These are phyloP conservation scores for Ceyx erithaca DNA, from an alignment of 2,797 vertebrate species.

Conservation along the genomic window DNA sequence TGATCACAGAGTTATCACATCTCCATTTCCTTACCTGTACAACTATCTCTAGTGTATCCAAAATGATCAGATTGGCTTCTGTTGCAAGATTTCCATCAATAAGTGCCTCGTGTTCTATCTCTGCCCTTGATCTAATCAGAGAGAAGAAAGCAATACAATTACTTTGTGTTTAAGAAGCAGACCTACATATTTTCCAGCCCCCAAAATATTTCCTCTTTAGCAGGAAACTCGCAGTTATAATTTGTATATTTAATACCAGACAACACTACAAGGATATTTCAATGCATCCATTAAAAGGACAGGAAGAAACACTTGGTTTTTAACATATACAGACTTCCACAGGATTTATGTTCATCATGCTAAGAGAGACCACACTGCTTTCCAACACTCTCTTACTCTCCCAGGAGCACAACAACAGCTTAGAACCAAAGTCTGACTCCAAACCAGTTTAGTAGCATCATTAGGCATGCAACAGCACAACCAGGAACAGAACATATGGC, in stretches of 20 bases:
- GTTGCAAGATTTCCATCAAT: constrained; percentile 98
- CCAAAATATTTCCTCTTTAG: neutral
- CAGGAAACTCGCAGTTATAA: neutral
- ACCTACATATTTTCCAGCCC: neutral
- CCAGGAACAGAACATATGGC: neutral
- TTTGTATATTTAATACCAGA: neutral
- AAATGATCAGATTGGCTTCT: constrained; percentile 95
- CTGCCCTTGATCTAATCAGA: constrained; percentile 89
- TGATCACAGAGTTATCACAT: neutral
- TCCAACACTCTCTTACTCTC: neutral
- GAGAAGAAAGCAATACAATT: constrained; percentile 19
- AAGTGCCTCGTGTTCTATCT: constrained; percentile 97
- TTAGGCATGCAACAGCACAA: constrained; percentile 24
- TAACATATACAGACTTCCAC: constrained; percentile 5
- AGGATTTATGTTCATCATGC: constrained; percentile 17
- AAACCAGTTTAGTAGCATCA: neutral
- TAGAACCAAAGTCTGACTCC: neutral
- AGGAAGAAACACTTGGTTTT: neutral
- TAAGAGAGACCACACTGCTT: neutral
- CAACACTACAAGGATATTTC: constrained; percentile 8
- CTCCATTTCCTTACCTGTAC: constrained; percentile 87
- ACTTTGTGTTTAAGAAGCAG: neutral
- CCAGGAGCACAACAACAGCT: neutral
- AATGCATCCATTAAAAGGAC: neutral
- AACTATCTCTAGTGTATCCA: constrained; percentile 95